Percentiles rank a stretch among this genome's conserved stretches.
Evolutionary conservation across 2,888 invertebrate species (phyloP).

Genomic region (Hydropsyche betteni): DNA sequence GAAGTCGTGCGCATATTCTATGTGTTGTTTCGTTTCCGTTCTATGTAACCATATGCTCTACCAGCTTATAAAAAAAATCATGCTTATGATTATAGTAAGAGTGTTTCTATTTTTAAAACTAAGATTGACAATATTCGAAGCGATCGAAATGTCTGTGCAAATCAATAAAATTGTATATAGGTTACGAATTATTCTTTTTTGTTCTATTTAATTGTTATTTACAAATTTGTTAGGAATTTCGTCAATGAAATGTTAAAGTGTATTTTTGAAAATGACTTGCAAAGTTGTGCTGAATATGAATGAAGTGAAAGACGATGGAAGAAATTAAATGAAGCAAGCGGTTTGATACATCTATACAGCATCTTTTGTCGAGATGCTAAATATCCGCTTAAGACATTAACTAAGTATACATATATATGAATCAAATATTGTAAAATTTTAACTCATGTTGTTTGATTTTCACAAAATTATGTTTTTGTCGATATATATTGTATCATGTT

Average conservation of each 20-base stretch:
- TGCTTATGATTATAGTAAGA: too few species aligned
- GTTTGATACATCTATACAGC: not conserved
- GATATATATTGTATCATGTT: too few species aligned
- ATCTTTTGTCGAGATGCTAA: not conserved
- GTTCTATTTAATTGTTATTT: constrained; percentile 18
- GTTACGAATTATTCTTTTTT: constrained; percentile 22
- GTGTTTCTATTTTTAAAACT: not conserved
- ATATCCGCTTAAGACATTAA: constrained; percentile 3
- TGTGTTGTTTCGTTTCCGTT: not conserved
- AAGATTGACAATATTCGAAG: not conserved
- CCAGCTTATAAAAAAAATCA: too few species aligned
- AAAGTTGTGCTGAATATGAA: constrained; percentile 6
- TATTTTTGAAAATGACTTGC: constrained; percentile 18
- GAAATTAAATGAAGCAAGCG: constrained; percentile 10
- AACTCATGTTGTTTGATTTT: too few species aligned
- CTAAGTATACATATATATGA: not conserved
- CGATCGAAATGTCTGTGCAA: constrained; percentile 22
- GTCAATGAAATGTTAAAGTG: constrained; percentile 10
- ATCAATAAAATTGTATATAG: constrained; percentile 27
- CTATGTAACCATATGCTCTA: too few species aligned
- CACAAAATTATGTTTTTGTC: too few species aligned
- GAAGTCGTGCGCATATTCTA: not conserved
- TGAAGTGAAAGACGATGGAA: constrained; percentile 1
- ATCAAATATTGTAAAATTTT: not conserved
- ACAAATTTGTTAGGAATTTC: constrained; percentile 30